These are phyloP conservation scores for Chalcis sispes DNA, from an alignment of 2,888 invertebrate genomes.

Conservation along the genomic window DNA sequence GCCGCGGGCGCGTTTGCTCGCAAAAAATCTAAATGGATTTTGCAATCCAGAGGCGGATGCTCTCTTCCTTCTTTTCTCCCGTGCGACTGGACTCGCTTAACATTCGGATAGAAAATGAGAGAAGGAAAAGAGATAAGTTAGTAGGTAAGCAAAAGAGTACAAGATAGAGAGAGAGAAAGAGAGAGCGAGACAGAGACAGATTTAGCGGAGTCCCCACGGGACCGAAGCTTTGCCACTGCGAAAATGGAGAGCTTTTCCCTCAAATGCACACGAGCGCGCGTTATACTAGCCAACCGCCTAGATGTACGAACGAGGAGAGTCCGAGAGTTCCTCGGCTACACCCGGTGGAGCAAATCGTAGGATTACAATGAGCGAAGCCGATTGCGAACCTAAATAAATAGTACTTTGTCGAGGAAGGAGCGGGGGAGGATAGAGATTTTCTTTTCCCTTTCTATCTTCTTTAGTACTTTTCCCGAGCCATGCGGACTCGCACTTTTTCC, in stretches of 20 bases:
- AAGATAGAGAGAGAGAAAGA: neutral
- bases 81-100: neutral
- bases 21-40: constrained; percentile 52
- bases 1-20: constrained; percentile 48
- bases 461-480: neutral
- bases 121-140: no score
- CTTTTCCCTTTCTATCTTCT: neutral
- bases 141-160: no score
- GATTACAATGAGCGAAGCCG: constrained; percentile 57
- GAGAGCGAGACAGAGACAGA: neutral
- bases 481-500: constrained; percentile 30
- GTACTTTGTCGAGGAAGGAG: constrained; percentile 15
- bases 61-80: constrained; percentile 15
- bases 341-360: constrained; percentile 35
- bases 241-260: constrained; percentile 48
- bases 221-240: constrained; percentile 42
- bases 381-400: constrained; percentile 63
- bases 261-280: constrained; percentile 27
- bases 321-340: constrained; percentile 28
- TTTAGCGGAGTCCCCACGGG: constrained; percentile 31
- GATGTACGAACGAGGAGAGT: constrained; percentile 17
- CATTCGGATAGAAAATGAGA: no score
- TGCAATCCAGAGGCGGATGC: constrained; percentile 38
- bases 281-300: constrained; percentile 41
- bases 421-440: neutral